Base-by-base conservation (phyloP, 2,888 invertebrate genomes). In the Mesorhabditis spiculigera region DNA sequence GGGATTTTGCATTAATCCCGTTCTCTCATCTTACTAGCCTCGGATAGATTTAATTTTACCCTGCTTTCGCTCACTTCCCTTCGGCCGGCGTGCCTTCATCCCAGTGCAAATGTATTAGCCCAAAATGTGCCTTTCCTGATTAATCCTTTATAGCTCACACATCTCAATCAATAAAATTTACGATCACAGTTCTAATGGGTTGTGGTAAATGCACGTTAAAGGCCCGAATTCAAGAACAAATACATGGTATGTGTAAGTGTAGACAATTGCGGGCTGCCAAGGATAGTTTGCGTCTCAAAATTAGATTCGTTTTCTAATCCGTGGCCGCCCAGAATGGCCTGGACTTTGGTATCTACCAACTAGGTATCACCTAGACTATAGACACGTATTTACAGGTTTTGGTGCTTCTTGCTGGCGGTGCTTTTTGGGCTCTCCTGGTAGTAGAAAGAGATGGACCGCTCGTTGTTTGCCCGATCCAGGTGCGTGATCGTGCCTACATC, bases 361-460 rank as follows among this genome's bases (percentile, higher is more conserved):
- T 50, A 13, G 8, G n/a, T 50, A 50, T 1, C 8, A 50, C 58
- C 8, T 13, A 50, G 58, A 50, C 58, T 13, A 50, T 10, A n/a
- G 10, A 13, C 8, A n/a, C n/a, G 8, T 50, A 13, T n/a, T 50
- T 50, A 50, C 8, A n/a, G 10, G n/a, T 10, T 10, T 50, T n/a
- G 58, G n/a, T n/a, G n/a, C n/a, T 50, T 50, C n/a, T 50, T 50
- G n/a, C 58, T 50, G 10, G 58, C n/a, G n/a, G 58, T 50, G n/a
- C 58, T 50, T 50, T 50, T 50, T 50, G 58, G 58, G n/a, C 58
- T 50, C 8, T 50, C 58, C 58, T 75, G 70, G 61, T 77, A 76
- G 64, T 78, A 78, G 68, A 78, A 78, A 10, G 75, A 75, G 43
- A 77, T 70, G 63, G 73, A 73, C 66, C 76, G 63, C 58, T 77